Evolutionary conservation across 2,113 vertebrate species (phyloP), one percentile per base, ranked within the genome.

Genomic region (Vombatus ursinus): DNA sequence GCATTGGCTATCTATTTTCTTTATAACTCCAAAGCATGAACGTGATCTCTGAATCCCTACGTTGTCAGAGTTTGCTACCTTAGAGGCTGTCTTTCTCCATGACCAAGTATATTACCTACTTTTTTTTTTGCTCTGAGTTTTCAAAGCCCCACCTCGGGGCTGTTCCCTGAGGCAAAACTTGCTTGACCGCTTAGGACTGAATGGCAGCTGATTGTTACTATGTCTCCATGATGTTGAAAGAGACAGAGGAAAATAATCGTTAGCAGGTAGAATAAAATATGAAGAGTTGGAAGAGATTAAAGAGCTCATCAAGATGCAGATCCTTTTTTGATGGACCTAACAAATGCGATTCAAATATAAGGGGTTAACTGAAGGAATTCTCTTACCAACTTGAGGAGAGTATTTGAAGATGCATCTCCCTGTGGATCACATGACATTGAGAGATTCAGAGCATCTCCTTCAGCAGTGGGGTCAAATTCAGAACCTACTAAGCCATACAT

Each of bases 131-230:
- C 37, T 77, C 57, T 57, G 51, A 96, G 14, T 1, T 48, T 23
- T 57, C 94, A 11, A 9, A 92, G 94, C 90, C 25, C 52, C 11
- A 92, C 93, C 94, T 3, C 95, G 37, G 51, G 54, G 48, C 84
- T 94, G 92, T 54, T 19, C 68, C 51, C 90, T 52, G 50, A 52
- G 96, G 48, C n/a, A 91, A 84, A 48, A 0, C 26, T 68, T 95
- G 23, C 26, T 91, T 95, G 90, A 96, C 28, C 57, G 10, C 47
- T 95, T 95, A 94, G 68, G 6, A 94, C 90, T 92, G 51, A 94
- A 91, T 61, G 77, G 22, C 0, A 44, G n/a, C 2, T 1, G 77
- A 61, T 52, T 3, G 2, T n/a, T 48, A 92, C n/a, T 16, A 0
- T 84, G 7, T 95, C 90, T 97, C 93, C 50, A 89, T 57, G 10